These are phyloP conservation scores for Lemur catta DNA, from an alignment of 2,797 vertebrate genomes.

Conservation along the genomic window DNA sequence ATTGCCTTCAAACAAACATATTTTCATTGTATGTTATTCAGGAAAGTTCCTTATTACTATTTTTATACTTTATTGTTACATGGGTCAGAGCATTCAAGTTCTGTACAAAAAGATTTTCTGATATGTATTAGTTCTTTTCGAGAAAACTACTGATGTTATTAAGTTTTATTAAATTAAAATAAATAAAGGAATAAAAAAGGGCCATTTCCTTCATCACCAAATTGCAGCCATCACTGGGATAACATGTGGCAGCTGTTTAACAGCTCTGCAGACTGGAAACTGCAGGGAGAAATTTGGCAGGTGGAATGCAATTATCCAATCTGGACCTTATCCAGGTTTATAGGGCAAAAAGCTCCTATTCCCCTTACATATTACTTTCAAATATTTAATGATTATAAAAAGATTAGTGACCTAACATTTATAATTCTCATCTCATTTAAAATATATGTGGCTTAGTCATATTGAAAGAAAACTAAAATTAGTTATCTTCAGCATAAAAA, in stretches of 20 bases:
- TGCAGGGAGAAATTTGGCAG: not conserved
- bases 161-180: not conserved
- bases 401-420: not conserved
- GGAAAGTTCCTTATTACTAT: not conserved
- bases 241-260: not conserved
- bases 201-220: not conserved
- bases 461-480: conserved; percentile 26
- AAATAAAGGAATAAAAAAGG: not conserved
- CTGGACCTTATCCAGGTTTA: not conserved
- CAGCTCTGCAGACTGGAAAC: not conserved
- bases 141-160: not conserved
- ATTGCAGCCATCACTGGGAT: not conserved
- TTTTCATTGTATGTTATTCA: not conserved
- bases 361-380: not conserved
- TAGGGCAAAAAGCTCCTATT: not conserved
- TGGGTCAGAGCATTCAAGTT: not conserved
- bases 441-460: not conserved
- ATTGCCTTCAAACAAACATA: not conserved
- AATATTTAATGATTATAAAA: not conserved
- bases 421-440: not conserved
- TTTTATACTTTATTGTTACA: not conserved
- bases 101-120: not conserved
- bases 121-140: not conserved
- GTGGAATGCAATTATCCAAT: not conserved
- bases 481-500: not conserved